Evolutionary conservation across 2,888 invertebrate genomes (phyloP).

Genomic region (Leistus spinibarbis): DNA sequence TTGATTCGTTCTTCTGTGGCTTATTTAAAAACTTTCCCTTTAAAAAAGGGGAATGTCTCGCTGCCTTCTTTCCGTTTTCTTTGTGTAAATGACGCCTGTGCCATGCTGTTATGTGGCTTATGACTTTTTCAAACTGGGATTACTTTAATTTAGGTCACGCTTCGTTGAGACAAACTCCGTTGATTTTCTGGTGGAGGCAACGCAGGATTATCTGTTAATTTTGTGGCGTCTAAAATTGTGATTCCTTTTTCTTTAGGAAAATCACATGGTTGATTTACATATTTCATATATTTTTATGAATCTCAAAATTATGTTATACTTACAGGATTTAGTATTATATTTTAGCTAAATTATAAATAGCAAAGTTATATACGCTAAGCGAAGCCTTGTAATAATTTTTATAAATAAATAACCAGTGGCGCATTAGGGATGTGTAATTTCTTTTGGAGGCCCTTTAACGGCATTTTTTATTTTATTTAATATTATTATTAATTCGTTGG

Average conservation of each 20-base stretch:
- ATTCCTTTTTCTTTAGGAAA: not conserved
- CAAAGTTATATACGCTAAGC: too few relatives aligned
- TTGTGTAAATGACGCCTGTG: conserved; percentile 4
- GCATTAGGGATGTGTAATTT: too few relatives aligned
- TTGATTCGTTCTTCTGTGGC: conserved; percentile 20
- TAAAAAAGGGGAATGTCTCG: not conserved
- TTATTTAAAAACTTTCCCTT: conserved; percentile 24
- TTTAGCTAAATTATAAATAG: too few relatives aligned
- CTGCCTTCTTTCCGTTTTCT: not conserved
- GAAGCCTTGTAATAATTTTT: too few relatives aligned
- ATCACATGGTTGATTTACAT: too few relatives aligned
- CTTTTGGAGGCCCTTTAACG: too few relatives aligned
- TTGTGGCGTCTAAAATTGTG: not conserved
- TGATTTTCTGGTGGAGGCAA: conserved; percentile 1
- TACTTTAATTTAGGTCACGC: conserved; percentile 9
- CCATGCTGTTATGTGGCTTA: conserved; percentile 18
- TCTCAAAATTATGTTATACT: too few relatives aligned
- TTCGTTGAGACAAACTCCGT: not conserved
- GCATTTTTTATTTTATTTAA: too few relatives aligned
- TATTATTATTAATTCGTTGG: too few relatives aligned
- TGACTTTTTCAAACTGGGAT: conserved; percentile 12
- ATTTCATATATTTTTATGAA: too few relatives aligned
- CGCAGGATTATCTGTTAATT: not conserved
- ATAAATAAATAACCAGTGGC: too few relatives aligned
- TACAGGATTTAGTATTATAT: too few relatives aligned